Conservation (phyloP, 2,113 vertebrate species). For the Corythornis madagascariensis region DNA sequence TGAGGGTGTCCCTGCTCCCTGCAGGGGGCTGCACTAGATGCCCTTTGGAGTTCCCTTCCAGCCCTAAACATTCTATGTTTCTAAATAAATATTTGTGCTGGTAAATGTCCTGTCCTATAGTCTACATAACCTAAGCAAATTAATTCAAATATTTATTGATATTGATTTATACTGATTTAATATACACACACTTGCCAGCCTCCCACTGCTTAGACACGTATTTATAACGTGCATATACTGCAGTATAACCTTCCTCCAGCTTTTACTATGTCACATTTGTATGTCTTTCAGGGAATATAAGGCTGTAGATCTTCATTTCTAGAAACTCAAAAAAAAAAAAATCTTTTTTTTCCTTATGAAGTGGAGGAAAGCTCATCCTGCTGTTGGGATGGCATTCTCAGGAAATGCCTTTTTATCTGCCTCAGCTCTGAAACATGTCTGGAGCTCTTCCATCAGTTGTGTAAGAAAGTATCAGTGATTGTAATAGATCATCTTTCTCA, state of each 20-base stretch:
- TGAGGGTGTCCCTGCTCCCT: no score
- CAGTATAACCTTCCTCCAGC: background rate
- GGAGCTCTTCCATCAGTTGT: accelerated
- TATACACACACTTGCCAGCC: background rate
- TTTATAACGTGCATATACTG: background rate
- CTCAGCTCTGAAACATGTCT: background rate
- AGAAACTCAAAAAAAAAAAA: background rate
- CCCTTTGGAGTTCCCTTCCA: no score
- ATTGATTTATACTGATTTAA: background rate
- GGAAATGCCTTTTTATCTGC: background rate
- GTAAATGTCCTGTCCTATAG: background rate
- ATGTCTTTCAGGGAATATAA: background rate
- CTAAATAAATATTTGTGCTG: background rate
- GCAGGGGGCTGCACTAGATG: no score
- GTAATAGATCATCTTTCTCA: background rate
- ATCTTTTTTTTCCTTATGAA: background rate
- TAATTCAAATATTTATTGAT: background rate
- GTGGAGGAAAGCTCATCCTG: background rate
- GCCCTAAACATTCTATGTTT: no score
- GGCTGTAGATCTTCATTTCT: background rate
- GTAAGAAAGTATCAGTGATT: background rate
- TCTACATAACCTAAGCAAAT: background rate
- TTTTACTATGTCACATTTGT: background rate
- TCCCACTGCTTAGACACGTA: background rate
- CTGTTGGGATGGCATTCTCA: background rate